These are phyloP conservation scores for Oryzias dopingdopingensis DNA, from an alignment of 2,797 vertebrate species.

Conservation along the genomic window DNA sequence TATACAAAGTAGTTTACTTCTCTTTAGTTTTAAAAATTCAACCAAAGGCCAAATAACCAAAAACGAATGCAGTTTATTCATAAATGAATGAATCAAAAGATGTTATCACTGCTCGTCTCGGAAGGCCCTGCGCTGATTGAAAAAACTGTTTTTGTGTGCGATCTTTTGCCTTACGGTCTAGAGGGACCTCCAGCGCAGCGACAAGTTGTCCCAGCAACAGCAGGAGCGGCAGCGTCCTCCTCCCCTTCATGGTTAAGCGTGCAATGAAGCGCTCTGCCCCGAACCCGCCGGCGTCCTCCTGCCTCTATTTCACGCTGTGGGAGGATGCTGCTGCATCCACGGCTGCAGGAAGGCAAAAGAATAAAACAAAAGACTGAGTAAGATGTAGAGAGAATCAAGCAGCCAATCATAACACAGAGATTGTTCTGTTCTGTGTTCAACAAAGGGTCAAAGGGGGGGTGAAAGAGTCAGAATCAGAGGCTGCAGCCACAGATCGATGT, in stretches of 20 bases:
- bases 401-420: conserved; percentile 40
- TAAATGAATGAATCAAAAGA: not conserved
- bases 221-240: conserved; percentile 75
- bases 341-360: conserved; percentile 49
- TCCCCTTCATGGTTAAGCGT: conserved; percentile 79
- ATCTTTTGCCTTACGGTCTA: conserved; percentile 87
- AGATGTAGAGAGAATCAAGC: conserved; percentile 29
- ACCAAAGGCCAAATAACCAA: too few relatives aligned
- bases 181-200: conserved; percentile 89
- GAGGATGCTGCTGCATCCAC: conserved; percentile 55
- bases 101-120: not conserved
- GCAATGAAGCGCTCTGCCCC: conserved; percentile 64
- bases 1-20: too few relatives aligned
- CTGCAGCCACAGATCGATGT: conserved; percentile 52
- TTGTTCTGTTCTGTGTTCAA: conserved; percentile 40
- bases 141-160: not conserved
- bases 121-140: not conserved
- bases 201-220: conserved; percentile 83
- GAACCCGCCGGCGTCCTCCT: conserved; percentile 53
- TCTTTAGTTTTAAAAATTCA: too few relatives aligned
- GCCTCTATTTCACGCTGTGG: conserved; percentile 51
- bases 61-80: too few relatives aligned
- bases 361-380: conserved; percentile 13
- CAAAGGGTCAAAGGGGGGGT: conserved; percentile 18
- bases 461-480: conserved; percentile 19